These are phyloP conservation scores for Malurus splendens DNA, from an alignment of 2,797 vertebrate species.

Conservation along the genomic window DNA sequence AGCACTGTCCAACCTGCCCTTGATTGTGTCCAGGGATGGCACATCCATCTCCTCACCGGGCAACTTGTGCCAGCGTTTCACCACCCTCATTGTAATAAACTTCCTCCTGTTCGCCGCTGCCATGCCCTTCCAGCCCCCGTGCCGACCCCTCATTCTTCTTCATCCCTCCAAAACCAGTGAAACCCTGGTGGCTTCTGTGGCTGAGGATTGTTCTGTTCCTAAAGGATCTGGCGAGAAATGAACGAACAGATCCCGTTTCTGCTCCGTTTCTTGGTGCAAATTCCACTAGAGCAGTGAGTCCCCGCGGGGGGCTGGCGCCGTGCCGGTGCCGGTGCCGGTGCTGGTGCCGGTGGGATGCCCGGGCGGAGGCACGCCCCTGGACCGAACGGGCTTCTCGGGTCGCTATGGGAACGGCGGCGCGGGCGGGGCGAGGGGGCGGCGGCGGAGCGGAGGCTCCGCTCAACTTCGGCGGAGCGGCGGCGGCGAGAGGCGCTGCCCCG, in stretches of 20 bases:
- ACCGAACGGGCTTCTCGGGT: background rate
- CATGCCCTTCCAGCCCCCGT: too few relatives aligned
- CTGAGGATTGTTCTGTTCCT: background rate
- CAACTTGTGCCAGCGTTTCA: background rate
- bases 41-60: background rate
- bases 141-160: background rate
- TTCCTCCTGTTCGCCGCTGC: background rate
- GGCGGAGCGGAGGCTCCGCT: background rate
- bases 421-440: background rate
- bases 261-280: background rate
- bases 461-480: background rate
- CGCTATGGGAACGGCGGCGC: conserved; percentile 50
- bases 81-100: background rate
- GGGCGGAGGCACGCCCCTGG: background rate
- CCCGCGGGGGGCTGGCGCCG: background rate
- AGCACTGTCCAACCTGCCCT: background rate
- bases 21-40: background rate
- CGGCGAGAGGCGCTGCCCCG: background rate
- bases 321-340: background rate
- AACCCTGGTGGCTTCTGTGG: background rate
- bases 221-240: background rate
- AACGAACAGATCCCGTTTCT: fast-evolving
- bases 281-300: fast-evolving
- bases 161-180: background rate
- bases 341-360: background rate